A percentile compares a stretch with the other conserved stretches of the same genome.
Evolutionary conservation across 2,797 vertebrate species (phyloP).

Genomic region (Uromys caudimaculatus): DNA sequence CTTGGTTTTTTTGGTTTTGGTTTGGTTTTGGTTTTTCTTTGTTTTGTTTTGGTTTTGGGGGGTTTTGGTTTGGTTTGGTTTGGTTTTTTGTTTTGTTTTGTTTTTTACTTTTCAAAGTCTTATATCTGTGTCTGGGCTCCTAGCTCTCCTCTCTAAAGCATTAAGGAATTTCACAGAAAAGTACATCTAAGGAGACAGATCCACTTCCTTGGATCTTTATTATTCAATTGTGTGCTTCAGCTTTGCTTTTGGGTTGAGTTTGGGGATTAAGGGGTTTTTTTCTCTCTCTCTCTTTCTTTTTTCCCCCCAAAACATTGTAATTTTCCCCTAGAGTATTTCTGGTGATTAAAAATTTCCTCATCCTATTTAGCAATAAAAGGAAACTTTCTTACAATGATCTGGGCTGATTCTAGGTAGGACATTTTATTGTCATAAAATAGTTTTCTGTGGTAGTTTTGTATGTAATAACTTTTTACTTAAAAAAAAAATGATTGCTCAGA

Average conservation of each 20-base stretch:
- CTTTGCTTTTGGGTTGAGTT: background rate
- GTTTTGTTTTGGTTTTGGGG: background rate
- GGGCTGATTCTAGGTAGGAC: background rate
- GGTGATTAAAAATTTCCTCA: background rate
- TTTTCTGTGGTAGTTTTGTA: conserved; percentile 41
- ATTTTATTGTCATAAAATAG: background rate
- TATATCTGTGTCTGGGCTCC: background rate
- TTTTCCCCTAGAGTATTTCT: conserved; percentile 39
- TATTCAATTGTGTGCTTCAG: background rate
- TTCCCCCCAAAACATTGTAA: background rate
- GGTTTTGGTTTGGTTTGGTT: no score
- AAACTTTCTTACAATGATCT: background rate
- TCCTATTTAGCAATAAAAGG: conserved; percentile 12
- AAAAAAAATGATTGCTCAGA: conserved; percentile 37
- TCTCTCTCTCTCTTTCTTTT: background rate
- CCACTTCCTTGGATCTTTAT: conserved; percentile 22
- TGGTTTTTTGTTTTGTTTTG: background rate
- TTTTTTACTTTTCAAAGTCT: background rate
- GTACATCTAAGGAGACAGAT: background rate
- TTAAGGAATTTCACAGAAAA: background rate
- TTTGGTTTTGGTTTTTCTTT: no score
- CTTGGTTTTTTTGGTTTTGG: background rate
- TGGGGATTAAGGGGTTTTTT: no score
- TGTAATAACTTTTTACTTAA: background rate
- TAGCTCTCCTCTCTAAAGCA: background rate